Base-by-base conservation (phyloP, 92 coral and sea anemone species). In the Zoanthus sociatus region DNA sequence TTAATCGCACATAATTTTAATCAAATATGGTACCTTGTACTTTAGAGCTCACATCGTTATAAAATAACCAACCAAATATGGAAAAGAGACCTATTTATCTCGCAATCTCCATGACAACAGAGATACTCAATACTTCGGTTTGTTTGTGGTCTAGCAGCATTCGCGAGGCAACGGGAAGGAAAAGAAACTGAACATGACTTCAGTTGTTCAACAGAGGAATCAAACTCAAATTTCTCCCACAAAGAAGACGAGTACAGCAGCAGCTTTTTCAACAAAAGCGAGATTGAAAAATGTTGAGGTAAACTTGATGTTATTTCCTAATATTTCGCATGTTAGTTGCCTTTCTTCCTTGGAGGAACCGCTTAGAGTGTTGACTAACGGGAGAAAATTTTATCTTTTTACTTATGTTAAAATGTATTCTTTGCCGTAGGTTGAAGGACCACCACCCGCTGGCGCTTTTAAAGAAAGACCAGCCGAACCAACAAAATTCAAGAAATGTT, bases 401-500 rank as follows among this genome's bases (percentile, higher is more conserved):
- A 45, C 26, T 63, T 17, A 18, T 5, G n/a, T 63, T 63, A 63
- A 17, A 17, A 63, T 4, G 9, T 63, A 16, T 4, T 1, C 21
- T 20, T 81, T 61, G 44, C 33, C 31, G 14, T n/a, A 97, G 99
- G 99, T 97, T 33, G 68, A 76, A 86, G 89, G 84, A 0, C 95
- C 99, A 12, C 99, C 99, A 1, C 69, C 82, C 58, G 95, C 96
- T 53, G 98, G 99, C 33, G 99, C 99, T 63, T 95, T 92, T 73
- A 93, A 86, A 67, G 93, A 91, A 79, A 91, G 99, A 86, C 97
- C 98, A 1, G 91, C 99, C 3, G 92, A 90, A 32, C 89, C 69
- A 56, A 97, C 99, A 42, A 95, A 92, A 83, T 97, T 97, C 91
- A 94, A 89, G 84, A 97, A 94, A 83, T 97, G 95, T 90, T 97